Base-by-base conservation (phyloP, 2,113 vertebrate species). In the Gorsachius goisagi region DNA sequence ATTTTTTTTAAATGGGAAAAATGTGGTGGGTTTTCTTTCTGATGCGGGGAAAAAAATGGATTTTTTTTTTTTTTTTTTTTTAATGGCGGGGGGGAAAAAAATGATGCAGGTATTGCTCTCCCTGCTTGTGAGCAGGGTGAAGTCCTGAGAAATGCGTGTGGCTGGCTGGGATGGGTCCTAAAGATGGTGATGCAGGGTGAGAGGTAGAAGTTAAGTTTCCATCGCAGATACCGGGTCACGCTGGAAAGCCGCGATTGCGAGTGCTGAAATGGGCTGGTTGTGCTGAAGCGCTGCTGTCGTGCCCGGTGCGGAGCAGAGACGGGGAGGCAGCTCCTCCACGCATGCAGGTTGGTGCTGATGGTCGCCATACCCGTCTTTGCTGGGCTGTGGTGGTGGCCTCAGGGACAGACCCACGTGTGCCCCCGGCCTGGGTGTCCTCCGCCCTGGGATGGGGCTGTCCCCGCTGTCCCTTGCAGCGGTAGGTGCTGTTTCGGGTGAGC, bases 341-440 rank as follows among this genome's bases (percentile, higher is more conserved):
- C 4, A 0, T 4, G 21, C 28, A 10, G 37, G 50, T 4, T 4
- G 28, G 18, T 5, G 62, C 22, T 6, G 21, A 1, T 0, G 45
- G 20, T 9, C 28, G 1, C 12, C 0, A 2, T 8, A 30, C 56
- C 37, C 1, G 1, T 0, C 5, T 30, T 23, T 27, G 53, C 20
- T 3, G 27, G 50, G 64, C 27, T 6, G 64, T 4, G 3, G 49
- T 3, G 19, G 32, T 8, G 60, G 49, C 55, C 32, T 1, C 0
- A 11, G 73, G 55, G 24, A 6, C 18, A 4, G 44, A 4, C 27
- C n/a, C 35, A 18, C 2, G 5, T 9, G 20, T 2, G 3, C 9
- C 20, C 12, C 37, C 3, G 3, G 66, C 23, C 22, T 22, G 63
- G 32, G 56, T 35, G 44, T 39, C 39, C 72, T n/a, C 22, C 2